Conservation (phyloP, 2,113 vertebrate genomes). For the Sturnira hondurensis region DNA sequence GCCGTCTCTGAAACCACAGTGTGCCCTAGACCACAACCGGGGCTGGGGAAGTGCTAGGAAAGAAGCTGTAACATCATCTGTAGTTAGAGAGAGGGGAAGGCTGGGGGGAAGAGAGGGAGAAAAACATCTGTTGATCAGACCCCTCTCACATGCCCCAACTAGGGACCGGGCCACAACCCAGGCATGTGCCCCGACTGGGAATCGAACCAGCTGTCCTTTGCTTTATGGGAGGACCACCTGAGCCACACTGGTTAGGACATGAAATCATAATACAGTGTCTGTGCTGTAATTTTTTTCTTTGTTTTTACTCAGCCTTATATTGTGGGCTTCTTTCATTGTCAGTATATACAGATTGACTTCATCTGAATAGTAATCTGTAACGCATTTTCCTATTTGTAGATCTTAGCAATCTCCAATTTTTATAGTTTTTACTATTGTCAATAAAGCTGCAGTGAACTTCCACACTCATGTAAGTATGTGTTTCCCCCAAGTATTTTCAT, state of each 20-base stretch:
- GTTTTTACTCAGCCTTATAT: not conserved
- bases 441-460: not conserved
- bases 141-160: too few species aligned
- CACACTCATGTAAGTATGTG: not conserved
- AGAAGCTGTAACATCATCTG: too few species aligned
- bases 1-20: not conserved
- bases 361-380: not conserved
- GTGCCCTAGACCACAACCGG: not conserved
- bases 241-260: too few species aligned
- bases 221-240: too few species aligned
- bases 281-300: not conserved
- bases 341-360: not conserved
- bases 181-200: too few species aligned
- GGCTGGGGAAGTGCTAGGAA: not conserved
- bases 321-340: not conserved
- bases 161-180: too few species aligned
- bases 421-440: not conserved
- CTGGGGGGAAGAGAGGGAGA: too few species aligned
- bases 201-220: too few species aligned
- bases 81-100: too few species aligned
- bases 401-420: not conserved
- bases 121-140: too few species aligned
- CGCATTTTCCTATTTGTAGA: not conserved
- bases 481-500: not conserved
- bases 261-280: too few species aligned